Conservation (phyloP, 2,888 invertebrate genomes). For the Iselma pallidipennis region DNA sequence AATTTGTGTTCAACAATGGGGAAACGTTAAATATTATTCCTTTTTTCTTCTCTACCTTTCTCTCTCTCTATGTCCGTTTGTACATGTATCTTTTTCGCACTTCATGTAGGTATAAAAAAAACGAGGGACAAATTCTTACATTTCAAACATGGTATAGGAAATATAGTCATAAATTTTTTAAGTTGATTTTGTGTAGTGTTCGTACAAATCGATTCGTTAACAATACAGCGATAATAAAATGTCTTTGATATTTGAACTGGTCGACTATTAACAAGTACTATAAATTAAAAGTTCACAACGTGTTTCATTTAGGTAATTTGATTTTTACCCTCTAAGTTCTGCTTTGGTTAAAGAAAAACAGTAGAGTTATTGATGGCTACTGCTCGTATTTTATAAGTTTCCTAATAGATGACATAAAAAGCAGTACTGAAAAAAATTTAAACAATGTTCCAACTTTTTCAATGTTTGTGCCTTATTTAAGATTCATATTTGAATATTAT, state of each 20-base stretch:
- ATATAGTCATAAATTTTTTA: constrained; percentile 51
- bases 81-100: neutral
- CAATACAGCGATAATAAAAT: constrained; percentile 37
- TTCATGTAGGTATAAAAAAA: neutral
- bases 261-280: constrained; percentile 43
- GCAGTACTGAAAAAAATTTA: constrained; percentile 20
- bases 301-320: constrained; percentile 58
- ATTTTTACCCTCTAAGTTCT: constrained; percentile 52
- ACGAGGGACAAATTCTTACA: constrained; percentile 22
- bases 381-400: constrained; percentile 53
- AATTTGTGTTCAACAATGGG: constrained; percentile 47
- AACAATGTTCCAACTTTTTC: neutral
- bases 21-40: constrained; percentile 38
- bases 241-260: constrained; percentile 37
- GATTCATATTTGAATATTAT: neutral
- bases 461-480: neutral
- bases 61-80: neutral
- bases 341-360: constrained; percentile 21
- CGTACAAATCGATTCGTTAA: constrained; percentile 41
- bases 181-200: constrained; percentile 46
- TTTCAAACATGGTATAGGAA: constrained; percentile 39
- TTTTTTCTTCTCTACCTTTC: neutral
- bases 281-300: constrained; percentile 57
- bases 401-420: constrained; percentile 50
- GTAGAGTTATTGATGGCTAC: constrained; percentile 45